These are phyloP conservation scores for Stenolophus ochropezus DNA, from an alignment of 2,888 invertebrate genomes.

Conservation along the genomic window DNA sequence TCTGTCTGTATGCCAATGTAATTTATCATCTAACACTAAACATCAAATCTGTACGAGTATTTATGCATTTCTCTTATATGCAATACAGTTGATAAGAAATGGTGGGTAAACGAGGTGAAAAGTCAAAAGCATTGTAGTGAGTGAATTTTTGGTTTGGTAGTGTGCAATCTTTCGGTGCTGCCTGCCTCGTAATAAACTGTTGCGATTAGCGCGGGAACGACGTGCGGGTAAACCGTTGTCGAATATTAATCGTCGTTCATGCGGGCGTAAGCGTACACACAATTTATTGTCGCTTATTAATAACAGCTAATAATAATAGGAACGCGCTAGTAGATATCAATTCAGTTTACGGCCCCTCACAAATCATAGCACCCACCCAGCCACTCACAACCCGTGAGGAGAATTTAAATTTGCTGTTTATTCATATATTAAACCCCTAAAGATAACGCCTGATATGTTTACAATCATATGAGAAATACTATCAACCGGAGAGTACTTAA, in stretches of 20 bases:
- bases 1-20: no score
- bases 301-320: slow-evolving; percentile 57
- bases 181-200: neutral
- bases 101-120: no score
- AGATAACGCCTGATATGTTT: slow-evolving; percentile 4
- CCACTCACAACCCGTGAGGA: slow-evolving; percentile 14
- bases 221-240: slow-evolving; percentile 21
- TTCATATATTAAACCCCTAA: slow-evolving; percentile 9
- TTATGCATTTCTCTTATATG: no score
- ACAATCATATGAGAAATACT: neutral
- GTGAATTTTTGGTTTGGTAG: neutral
- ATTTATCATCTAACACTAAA: no score
- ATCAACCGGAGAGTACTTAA: no score
- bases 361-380: slow-evolving; percentile 33
- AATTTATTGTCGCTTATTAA: slow-evolving; percentile 59
- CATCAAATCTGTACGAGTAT: no score
- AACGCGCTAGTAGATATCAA: slow-evolving; percentile 53
- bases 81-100: no score
- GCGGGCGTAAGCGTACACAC: slow-evolving; percentile 37
- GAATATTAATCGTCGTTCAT: slow-evolving; percentile 49
- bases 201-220: neutral
- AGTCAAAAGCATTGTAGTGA: no score
- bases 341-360: slow-evolving; percentile 48
- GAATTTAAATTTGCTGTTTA: slow-evolving; percentile 43
- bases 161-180: neutral